phyloP scores from a whole-genome alignment of 2,113 vertebrate genomes.

The Petromus typicus region DNA sequence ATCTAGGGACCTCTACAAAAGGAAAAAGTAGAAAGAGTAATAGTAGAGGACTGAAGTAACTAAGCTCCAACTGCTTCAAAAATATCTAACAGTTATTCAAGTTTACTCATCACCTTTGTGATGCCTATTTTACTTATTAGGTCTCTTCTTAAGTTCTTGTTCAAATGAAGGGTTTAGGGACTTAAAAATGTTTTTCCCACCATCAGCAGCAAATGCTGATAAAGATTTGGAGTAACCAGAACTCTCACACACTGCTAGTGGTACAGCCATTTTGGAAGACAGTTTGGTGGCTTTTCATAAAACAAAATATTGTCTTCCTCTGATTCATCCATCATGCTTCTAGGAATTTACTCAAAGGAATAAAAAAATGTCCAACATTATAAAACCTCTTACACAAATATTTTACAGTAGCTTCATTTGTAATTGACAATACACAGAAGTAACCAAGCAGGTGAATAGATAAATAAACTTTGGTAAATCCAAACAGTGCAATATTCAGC shows the following conservation, averaged over 20 bases:
- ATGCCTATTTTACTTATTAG: neutral
- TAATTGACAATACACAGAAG: neutral
- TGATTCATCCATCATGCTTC: neutral
- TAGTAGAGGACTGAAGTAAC: neutral
- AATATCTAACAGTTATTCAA: no score
- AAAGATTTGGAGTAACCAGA: neutral
- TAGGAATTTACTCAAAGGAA: neutral
- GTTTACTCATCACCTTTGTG: neutral
- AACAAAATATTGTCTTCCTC: neutral
- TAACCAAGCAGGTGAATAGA: neutral
- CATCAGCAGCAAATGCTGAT: neutral
- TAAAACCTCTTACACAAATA: neutral
- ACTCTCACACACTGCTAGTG: neutral
- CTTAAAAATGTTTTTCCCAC: neutral
- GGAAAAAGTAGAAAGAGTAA: neutral
- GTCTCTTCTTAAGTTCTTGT: neutral
- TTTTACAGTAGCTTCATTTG: neutral
- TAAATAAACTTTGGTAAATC: neutral
- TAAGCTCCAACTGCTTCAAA: no score
- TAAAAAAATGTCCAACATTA: neutral
- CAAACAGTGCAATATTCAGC: neutral
- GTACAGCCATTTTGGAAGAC: neutral
- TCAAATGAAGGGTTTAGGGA: neutral
- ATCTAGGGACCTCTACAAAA: accelerated
- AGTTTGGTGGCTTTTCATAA: neutral